These are phyloP conservation scores for Campoplex capitator DNA, from an alignment of 2,888 invertebrate species.

Conservation along the genomic window DNA sequence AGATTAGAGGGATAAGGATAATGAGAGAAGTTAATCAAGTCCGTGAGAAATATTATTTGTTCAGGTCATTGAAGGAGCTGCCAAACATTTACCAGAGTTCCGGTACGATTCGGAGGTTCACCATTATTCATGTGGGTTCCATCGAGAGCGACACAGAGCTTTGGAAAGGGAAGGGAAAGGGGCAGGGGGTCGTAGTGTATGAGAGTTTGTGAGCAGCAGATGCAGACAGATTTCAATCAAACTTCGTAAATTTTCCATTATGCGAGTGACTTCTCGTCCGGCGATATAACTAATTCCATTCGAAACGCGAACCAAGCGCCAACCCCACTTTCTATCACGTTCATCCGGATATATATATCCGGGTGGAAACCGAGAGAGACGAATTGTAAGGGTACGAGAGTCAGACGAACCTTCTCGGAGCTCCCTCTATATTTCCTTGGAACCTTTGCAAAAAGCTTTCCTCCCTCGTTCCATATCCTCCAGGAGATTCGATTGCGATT, in stretches of 20 bases:
- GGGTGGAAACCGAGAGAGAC: constrained; percentile 59
- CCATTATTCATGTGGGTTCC: constrained; percentile 9
- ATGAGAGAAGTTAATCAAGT: constrained; percentile 36
- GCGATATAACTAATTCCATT: constrained; percentile 77
- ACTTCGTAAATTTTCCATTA: constrained; percentile 80
- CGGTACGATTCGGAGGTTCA: neutral
- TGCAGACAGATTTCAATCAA: constrained; percentile 77
- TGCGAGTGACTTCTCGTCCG: constrained; percentile 76
- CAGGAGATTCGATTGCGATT: constrained; percentile 58
- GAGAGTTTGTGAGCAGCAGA: constrained; percentile 32
- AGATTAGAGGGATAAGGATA: constrained; percentile 8
- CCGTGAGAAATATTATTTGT: neutral
- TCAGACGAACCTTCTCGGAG: constrained; percentile 37
- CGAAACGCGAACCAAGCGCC: constrained; percentile 62
- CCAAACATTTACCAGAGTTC: neutral
- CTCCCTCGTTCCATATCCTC: constrained; percentile 30
- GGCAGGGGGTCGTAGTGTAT: constrained; percentile 29
- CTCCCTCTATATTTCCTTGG: constrained; percentile 26
- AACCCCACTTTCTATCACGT: neutral
- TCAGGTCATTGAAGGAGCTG: constrained; percentile 2
- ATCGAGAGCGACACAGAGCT: neutral
- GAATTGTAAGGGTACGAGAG: constrained; percentile 65
- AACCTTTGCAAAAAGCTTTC: constrained; percentile 54
- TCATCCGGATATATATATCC: constrained; percentile 35
- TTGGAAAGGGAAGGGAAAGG: constrained; percentile 21